Conservation (phyloP, 2,888 invertebrate genomes). For the Epinotia bilunana region DNA sequence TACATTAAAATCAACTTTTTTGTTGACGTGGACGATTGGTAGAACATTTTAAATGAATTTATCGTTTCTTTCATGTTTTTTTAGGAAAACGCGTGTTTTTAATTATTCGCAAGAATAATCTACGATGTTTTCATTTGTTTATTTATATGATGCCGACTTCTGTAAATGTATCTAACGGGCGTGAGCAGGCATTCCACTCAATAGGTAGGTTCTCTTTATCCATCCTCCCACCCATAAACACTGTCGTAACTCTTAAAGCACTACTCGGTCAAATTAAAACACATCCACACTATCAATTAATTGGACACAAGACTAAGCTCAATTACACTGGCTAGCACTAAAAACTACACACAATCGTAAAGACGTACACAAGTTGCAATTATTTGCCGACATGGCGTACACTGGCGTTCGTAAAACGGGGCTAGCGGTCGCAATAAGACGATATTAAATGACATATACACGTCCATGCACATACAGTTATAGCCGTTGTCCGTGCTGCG, state of each 20-base stretch:
- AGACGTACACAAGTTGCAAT: constrained; percentile 37
- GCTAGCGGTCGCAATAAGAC: constrained; percentile 53
- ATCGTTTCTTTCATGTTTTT: neutral
- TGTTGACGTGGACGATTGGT: too few relatives aligned
- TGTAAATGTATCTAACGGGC: too few relatives aligned
- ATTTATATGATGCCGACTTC: too few relatives aligned
- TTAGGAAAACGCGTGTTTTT: neutral
- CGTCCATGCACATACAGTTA: constrained; percentile 42
- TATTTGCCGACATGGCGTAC: constrained; percentile 37
- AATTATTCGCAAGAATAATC: too few relatives aligned
- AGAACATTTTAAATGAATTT: too few relatives aligned
- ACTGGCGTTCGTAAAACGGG: constrained; percentile 42
- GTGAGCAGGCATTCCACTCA: too few relatives aligned
- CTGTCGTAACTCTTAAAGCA: neutral
- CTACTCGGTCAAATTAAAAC: constrained; percentile 18
- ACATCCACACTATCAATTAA: constrained; percentile 20
- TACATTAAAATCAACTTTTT: too few relatives aligned
- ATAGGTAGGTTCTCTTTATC: neutral
- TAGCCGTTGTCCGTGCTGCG: constrained; percentile 8
- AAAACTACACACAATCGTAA: constrained; percentile 38
- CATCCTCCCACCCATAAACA: neutral
- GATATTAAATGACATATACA: constrained; percentile 58
- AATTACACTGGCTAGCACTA: constrained; percentile 33
- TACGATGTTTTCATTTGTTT: too few relatives aligned
- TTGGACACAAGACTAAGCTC: constrained; percentile 20